Percentiles rank a stretch among this genome's conserved stretches.
Conservation (phyloP, 1,140 invertebrate species). For the Nasonia vitripennis region DNA sequence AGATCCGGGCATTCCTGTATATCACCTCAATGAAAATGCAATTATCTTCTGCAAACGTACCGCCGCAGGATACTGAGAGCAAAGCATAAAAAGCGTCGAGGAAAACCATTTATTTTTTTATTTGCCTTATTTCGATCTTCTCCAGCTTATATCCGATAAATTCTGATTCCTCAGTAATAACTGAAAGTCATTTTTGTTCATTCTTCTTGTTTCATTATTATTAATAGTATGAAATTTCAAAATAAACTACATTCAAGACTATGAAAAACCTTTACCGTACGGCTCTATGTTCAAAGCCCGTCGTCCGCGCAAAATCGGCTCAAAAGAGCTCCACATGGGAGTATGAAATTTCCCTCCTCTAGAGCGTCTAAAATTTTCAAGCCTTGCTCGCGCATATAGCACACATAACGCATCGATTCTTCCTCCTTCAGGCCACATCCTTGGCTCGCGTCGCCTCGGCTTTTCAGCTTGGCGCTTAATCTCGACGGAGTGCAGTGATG, state of each 20-base stretch:
- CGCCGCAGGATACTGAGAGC: too few species aligned
- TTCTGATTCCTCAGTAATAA: too few species aligned
- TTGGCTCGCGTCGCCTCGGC: background rate
- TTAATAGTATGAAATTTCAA: too few species aligned
- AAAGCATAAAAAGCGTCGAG: too few species aligned
- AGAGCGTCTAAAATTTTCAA: background rate
- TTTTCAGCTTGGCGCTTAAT: slow-evolving; percentile 2
- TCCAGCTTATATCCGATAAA: too few species aligned
- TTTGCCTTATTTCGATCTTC: too few species aligned
- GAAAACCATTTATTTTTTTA: too few species aligned
- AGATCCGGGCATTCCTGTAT: background rate
- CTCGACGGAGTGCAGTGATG: background rate
- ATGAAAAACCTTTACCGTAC: background rate
- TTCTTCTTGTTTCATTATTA: too few species aligned
- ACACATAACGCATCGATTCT: background rate
- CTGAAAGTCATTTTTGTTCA: too few species aligned
- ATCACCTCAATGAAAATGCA: background rate
- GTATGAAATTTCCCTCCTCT: background rate
- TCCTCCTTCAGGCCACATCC: background rate
- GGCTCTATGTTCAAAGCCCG: too few species aligned
- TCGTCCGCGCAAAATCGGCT: background rate
- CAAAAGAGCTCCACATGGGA: background rate
- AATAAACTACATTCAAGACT: too few species aligned
- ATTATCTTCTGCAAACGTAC: background rate
- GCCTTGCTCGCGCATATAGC: background rate